These are phyloP conservation scores for Drosophila santomea DNA, from an alignment of 1,140 invertebrate species.

Conservation along the genomic window DNA sequence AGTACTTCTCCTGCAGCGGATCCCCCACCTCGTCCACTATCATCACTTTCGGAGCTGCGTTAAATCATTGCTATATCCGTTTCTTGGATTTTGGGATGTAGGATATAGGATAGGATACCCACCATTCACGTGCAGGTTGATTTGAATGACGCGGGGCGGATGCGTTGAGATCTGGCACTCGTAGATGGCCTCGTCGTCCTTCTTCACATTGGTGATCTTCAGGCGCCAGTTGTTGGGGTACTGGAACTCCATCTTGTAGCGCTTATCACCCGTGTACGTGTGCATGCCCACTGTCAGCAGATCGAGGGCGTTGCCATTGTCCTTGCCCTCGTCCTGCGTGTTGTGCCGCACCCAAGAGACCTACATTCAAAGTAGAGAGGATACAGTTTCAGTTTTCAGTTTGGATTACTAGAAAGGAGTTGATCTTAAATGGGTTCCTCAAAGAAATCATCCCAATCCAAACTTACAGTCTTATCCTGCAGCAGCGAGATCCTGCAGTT, in stretches of 20 bases:
- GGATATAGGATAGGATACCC: constrained; percentile 41
- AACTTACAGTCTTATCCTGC: constrained; percentile 93
- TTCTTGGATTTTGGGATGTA: too few relatives aligned
- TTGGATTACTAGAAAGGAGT: too few relatives aligned
- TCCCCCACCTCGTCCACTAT: constrained; percentile 90
- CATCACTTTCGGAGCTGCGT: constrained; percentile 89
- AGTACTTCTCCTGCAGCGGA: constrained; percentile 89
- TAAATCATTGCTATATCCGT: background rate
- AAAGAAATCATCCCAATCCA: constrained; percentile 83
- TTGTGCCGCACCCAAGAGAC: constrained; percentile 90
- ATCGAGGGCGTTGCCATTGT: constrained; percentile 85
- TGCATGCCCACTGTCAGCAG: constrained; percentile 89
- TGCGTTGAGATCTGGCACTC: constrained; percentile 92
- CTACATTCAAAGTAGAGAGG: constrained; percentile 46
- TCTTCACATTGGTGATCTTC: constrained; percentile 89
- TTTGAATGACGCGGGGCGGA: constrained; percentile 90
- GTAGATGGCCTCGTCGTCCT: constrained; percentile 90
- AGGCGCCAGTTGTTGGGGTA: constrained; percentile 92
- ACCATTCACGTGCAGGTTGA: constrained; percentile 90
- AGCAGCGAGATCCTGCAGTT: constrained; percentile 93
- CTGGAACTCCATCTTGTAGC: constrained; percentile 90
- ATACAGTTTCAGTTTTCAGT: too few relatives aligned
- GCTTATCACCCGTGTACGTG: constrained; percentile 90
- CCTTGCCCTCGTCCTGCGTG: constrained; percentile 86
- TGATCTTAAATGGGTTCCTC: too few relatives aligned